These are phyloP conservation scores for Megalonaias nervosa DNA, from an alignment of 1,140 invertebrate genomes.

Conservation along the genomic window DNA sequence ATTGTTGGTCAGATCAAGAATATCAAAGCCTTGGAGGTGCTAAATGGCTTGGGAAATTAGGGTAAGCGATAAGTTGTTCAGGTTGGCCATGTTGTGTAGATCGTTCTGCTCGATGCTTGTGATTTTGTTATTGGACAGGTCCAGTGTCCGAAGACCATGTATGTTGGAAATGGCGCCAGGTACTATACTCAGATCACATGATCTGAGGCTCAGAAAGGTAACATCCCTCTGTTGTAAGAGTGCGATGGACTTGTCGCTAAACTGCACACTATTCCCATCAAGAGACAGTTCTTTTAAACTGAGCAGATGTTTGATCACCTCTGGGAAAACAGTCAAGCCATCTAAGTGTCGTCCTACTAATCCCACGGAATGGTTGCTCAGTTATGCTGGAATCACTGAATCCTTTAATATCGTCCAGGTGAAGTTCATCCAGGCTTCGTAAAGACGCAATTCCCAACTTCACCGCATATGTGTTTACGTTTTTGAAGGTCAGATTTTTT, in stretches of 20 bases:
- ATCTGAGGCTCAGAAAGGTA: slow-evolving; percentile 5
- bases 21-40: slow-evolving; percentile 8
- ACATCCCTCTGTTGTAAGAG: slow-evolving; percentile 16
- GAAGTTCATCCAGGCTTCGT: slow-evolving; percentile 9
- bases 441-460: slow-evolving; percentile 15
- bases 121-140: slow-evolving; percentile 22
- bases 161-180: slow-evolving; percentile 31
- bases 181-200: slow-evolving; percentile 20
- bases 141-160: not conserved
- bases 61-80: slow-evolving; percentile 3
- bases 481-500: slow-evolving; percentile 10
- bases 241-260: slow-evolving; percentile 29
- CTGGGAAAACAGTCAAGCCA: slow-evolving; percentile 27
- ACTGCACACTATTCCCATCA: slow-evolving; percentile 26
- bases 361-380: slow-evolving; percentile 5
- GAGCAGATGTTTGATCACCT: slow-evolving; percentile 21
- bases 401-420: slow-evolving; percentile 15
- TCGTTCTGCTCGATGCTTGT: slow-evolving; percentile 33
- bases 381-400: slow-evolving; percentile 27
- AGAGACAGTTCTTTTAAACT: slow-evolving; percentile 9
- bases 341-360: slow-evolving; percentile 15
- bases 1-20: no score
- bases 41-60: slow-evolving; percentile 22
- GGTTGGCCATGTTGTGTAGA: slow-evolving; percentile 10
- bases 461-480: slow-evolving; percentile 6